Base-by-base conservation (phyloP, 2,888 invertebrate species). In the Cerastoderma edule region DNA sequence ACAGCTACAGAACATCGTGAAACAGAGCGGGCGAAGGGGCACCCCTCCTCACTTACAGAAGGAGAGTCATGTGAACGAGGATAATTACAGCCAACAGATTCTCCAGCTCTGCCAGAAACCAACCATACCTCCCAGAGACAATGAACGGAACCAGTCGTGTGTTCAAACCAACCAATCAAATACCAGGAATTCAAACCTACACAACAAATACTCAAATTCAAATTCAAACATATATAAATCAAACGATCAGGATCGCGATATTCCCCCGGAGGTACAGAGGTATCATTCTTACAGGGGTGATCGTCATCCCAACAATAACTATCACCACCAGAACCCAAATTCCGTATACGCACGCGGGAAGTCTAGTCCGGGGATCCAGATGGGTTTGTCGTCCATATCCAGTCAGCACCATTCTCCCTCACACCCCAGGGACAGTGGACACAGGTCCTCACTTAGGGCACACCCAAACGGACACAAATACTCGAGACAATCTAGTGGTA, bases 21-120 rank as follows among this genome's bases (percentile, higher is more conserved):
- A 70, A 27, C 85, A 85, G 64, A 78, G 68, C 67, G 85, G 85
- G 8, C 60, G 85, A 24, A 54, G 81, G n/a, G 85, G 83, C 16
- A 79, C 79, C 19, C 85, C 85, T 35, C 85, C 83, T 35, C 83
- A 83, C 54, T 48, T 73, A 57, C 75, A 78, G 16, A 54, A 56
- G 53, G 57, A 24, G 13, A 66, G 57, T 46, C 54, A 48, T 16
- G 5, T 48, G 2, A 53, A 33, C 13, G 33, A 33, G 16, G 69
- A 72, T 6, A 72, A 69, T 54, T 67, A 64, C 65, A 70, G 64
- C 27, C 44, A 44, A 53, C 69, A 63, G 28, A 24, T 46, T 24
- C 28, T 16, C 10, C 35, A 50, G 13, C 22, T 33, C 30, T 3
- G 65, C 46, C 64, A 53, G 28, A 75, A 75, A 66, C 63, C 69